These are phyloP conservation scores for Manis crassicaudata DNA, from an alignment of 2,797 vertebrate species.

Conservation along the genomic window DNA sequence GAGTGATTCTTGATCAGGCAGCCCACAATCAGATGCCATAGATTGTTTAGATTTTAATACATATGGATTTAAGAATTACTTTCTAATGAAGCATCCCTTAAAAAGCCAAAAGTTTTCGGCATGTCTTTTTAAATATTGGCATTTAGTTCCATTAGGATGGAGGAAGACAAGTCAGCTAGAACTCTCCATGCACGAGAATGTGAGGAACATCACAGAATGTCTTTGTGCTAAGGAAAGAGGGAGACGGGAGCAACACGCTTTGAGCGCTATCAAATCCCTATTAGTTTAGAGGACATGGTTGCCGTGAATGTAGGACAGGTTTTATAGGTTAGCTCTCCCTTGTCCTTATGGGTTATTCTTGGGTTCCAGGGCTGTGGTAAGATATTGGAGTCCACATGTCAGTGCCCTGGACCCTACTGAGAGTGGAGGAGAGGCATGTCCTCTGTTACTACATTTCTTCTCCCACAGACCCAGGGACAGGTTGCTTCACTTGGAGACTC, in stretches of 20 bases:
- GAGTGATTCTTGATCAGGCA: neutral
- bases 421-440: no score
- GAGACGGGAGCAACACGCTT: neutral
- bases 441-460: neutral
- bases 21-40: neutral
- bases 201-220: neutral
- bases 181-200: neutral
- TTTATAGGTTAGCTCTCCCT: neutral
- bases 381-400: neutral
- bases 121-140: neutral
- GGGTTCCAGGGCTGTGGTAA: neutral
- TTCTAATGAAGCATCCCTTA: constrained; percentile 4
- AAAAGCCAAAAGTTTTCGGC: neutral
- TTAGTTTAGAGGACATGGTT: neutral
- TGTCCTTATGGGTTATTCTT: no score
- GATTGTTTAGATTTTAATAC: neutral
- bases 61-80: neutral
- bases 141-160: neutral
- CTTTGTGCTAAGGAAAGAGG: neutral
- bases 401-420: neutral
- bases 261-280: neutral
- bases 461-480: neutral
- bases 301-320: fast-evolving
- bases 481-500: neutral
- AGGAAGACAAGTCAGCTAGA: neutral